Percentiles rank a stretch among this genome's conserved stretches.
Evolutionary conservation across 2,888 invertebrate genomes (phyloP).

Genomic region (Tiliacea citrago): DNA sequence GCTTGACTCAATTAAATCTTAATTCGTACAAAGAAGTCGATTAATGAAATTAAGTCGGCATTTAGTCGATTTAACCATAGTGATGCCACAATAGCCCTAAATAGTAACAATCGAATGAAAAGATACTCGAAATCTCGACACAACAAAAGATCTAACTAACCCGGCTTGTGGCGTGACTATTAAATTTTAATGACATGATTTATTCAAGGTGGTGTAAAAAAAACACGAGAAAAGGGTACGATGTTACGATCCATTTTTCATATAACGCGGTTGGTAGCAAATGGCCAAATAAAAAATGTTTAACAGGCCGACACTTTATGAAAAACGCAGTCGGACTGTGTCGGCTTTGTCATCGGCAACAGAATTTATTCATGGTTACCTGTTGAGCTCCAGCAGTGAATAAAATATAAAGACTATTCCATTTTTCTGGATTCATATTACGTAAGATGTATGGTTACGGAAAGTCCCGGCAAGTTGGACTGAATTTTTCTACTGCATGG

Average conservation of each 20-base stretch:
- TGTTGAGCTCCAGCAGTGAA: conserved; percentile 88
- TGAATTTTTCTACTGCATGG: neutral
- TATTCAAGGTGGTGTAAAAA: conserved; percentile 85
- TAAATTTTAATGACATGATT: conserved; percentile 91
- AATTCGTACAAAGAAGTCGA: conserved; percentile 89
- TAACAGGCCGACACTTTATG: conserved; percentile 90
- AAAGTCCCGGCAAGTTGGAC: conserved; percentile 70
- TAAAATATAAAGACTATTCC: conserved; percentile 89
- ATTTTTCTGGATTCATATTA: conserved; percentile 89
- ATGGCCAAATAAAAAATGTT: conserved; percentile 90
- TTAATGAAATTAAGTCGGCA: conserved; percentile 91
- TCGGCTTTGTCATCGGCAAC: conserved; percentile 88
- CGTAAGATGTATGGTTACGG: conserved; percentile 77
- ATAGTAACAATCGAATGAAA: conserved; percentile 89
- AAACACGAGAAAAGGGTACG: conserved; percentile 89
- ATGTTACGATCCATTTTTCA: conserved; percentile 90
- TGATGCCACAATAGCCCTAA: conserved; percentile 85
- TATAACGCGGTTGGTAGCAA: conserved; percentile 91
- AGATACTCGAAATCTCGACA: conserved; percentile 80
- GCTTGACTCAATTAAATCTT: conserved; percentile 90
- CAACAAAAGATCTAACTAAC: conserved; percentile 90
- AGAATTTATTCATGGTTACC: conserved; percentile 89
- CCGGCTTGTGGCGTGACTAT: conserved; percentile 87
- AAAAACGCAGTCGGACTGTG: conserved; percentile 86
- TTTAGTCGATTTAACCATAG: conserved; percentile 88